Conservation (phyloP, 2,888 invertebrate genomes). For the Anorthoa munda region DNA sequence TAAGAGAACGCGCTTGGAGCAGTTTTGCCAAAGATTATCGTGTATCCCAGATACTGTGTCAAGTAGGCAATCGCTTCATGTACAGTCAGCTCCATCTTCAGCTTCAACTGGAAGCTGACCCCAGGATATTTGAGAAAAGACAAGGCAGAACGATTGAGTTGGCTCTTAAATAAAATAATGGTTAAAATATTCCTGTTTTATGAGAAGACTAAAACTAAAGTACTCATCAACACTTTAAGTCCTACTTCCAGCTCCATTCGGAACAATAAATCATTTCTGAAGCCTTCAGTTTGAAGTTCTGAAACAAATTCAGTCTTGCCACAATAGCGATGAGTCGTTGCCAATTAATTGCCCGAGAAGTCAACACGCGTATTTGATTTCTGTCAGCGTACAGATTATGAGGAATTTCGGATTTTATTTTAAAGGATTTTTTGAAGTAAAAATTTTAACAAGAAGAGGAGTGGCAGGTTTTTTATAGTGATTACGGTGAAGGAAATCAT, state of each 20-base stretch:
- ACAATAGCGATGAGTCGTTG: slow-evolving; percentile 60
- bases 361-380: slow-evolving; percentile 63
- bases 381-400: slow-evolving; percentile 56
- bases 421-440: background rate
- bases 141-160: background rate
- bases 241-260: slow-evolving; percentile 6
- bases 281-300: slow-evolving; percentile 35
- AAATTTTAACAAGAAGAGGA: background rate
- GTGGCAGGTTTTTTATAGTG: background rate
- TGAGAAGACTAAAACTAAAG: slow-evolving; percentile 7
- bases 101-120: too few relatives aligned
- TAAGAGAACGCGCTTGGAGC: too few relatives aligned
- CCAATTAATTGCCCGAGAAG: slow-evolving; percentile 64
- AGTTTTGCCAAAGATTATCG: too few relatives aligned
- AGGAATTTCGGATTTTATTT: background rate
- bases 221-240: slow-evolving; percentile 9
- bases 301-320: slow-evolving; percentile 57
- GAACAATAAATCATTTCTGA: slow-evolving; percentile 55
- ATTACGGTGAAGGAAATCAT: too few relatives aligned
- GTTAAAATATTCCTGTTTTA: background rate
- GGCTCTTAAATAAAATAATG: background rate
- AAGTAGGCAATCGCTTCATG: too few relatives aligned
- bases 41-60: too few relatives aligned
- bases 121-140: too few relatives aligned
- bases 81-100: too few relatives aligned